These are phyloP conservation scores for Penaeus chinensis DNA, from an alignment of 1,140 invertebrate genomes.

Conservation along the genomic window DNA sequence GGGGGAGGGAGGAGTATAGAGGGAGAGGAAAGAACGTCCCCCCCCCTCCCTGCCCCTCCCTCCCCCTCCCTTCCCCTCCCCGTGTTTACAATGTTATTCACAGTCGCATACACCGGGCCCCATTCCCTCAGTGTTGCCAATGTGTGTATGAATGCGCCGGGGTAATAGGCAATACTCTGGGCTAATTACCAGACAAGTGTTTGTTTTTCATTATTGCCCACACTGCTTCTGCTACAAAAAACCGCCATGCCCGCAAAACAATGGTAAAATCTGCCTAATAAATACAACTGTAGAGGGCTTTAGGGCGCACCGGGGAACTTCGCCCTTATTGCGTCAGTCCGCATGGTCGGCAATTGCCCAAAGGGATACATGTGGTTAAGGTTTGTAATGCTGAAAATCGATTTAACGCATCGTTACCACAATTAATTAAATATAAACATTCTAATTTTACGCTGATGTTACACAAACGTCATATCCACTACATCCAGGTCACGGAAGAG, in stretches of 20 bases:
- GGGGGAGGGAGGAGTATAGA: no score
- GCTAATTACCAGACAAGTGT: slow-evolving; percentile 55
- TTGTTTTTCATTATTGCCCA: slow-evolving; percentile 56
- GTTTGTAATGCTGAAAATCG: slow-evolving; percentile 63
- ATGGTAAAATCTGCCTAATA: slow-evolving; percentile 59
- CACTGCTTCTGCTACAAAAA: slow-evolving; percentile 41
- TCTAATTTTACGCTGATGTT: slow-evolving; percentile 62
- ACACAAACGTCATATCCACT: slow-evolving; percentile 61
- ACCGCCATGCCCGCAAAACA: slow-evolving; percentile 49
- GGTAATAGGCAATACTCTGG: slow-evolving; percentile 51
- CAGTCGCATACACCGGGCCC: neutral
- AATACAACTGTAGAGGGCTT: slow-evolving; percentile 52
- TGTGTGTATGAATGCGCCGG: slow-evolving; percentile 33
- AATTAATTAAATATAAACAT: slow-evolving; percentile 64
- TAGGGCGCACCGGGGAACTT: slow-evolving; percentile 30
- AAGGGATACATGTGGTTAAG: slow-evolving; percentile 56
- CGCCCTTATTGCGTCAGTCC: slow-evolving; percentile 14
- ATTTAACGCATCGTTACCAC: slow-evolving; percentile 63
- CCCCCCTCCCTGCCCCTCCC: neutral
- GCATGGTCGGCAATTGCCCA: slow-evolving; percentile 43
- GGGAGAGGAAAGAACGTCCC: no score
- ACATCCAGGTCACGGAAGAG: slow-evolving; percentile 25
- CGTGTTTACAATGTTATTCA: slow-evolving; percentile 18
- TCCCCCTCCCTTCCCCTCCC: neutral
- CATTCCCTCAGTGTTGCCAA: slow-evolving; percentile 2